phyloP scores from a whole-genome alignment of 2,888 invertebrate genomes.

The Coenonympha glycerion region DNA sequence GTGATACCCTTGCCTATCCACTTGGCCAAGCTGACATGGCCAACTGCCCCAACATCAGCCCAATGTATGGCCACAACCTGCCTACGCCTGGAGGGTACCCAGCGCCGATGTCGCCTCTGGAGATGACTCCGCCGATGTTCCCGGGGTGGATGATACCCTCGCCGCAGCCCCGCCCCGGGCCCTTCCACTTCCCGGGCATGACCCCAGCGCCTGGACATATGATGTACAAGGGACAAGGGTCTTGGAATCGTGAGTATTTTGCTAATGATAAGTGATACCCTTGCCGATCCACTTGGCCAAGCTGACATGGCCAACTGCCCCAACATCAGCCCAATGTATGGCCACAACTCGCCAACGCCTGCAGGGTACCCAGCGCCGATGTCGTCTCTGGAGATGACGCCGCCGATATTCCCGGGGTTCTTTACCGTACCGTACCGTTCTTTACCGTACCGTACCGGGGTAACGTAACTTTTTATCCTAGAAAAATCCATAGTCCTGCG shows the following conservation, averaged over 20 bases:
- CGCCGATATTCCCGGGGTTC: slow-evolving; percentile 44
- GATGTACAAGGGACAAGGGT: slow-evolving; percentile 48
- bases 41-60: slow-evolving; percentile 38
- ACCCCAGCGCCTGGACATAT: slow-evolving; percentile 38
- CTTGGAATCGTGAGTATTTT: slow-evolving; percentile 59
- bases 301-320: neutral
- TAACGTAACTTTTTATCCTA: no score
- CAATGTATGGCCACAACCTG: slow-evolving; percentile 49
- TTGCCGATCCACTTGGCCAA: no score
- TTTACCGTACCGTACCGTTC: no score
- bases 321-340: slow-evolving; percentile 45
- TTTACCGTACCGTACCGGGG: no score
- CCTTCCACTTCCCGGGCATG: slow-evolving; percentile 52
- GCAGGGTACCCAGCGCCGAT: slow-evolving; percentile 51
- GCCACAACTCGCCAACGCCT: slow-evolving; percentile 49
- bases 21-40: slow-evolving; percentile 2
- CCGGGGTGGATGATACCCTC: slow-evolving; percentile 60
- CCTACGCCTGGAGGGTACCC: slow-evolving; percentile 53
- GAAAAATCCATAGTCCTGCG: no score
- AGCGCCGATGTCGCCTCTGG: slow-evolving; percentile 52
- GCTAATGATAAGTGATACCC: no score
- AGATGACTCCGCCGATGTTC: slow-evolving; percentile 49
- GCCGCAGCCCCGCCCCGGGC: slow-evolving; percentile 53
- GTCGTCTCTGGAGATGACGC: slow-evolving; percentile 51
- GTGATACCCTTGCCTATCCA: no score